Evolutionary conservation across 2,797 vertebrate genomes (phyloP), one percentile per base, ranked within the genome.

Genomic region (Pachyuromys duprasi): DNA sequence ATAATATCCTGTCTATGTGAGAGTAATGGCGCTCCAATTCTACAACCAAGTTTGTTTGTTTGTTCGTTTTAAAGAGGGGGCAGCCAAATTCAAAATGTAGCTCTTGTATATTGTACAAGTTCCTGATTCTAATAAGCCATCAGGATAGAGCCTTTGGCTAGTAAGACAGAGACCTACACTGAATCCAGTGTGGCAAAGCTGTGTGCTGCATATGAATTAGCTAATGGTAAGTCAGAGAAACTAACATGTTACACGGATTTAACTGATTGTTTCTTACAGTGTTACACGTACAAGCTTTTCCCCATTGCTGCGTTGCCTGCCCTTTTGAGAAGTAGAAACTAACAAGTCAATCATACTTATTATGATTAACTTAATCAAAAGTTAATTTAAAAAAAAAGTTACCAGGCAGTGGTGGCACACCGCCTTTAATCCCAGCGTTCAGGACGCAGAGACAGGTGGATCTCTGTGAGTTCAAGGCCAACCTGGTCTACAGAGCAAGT

Each of bases 241-340:
- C 65, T 60, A 55, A 15, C 5, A 33, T 75, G 14, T 89, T 74
- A 82, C 87, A 69, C 36, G 65, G 49, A 11, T 49, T 49, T 49
- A 49, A 49, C 49, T 49, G 49, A 49, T 49, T 49, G 49, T 49
- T 49, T 49, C 49, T 49, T 49, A 9, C 49, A 49, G 9, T 75
- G 14, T 89, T 74, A 82, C 87, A 69, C 28, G 70, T 53, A 17
- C 20, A 60, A 86, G 49, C 26, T 57, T 93, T 63, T 45, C 45
- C 57, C 78, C 42, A 74, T 89, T 86, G 55, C 39, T 84, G 88
- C 65, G 3, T 82, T 86, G 74, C 22, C 62, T 86, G 62, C 84
- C 82, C 88, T 53, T 42, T 91, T 86, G 78, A 24, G 80, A 93
- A 93, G 74, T 24, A 93, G 72, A 96, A 90, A 39, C 79, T 49